A percentile compares a stretch with the other conserved stretches of the same genome.
Evolutionary conservation across 2,797 vertebrate species (phyloP).

Genomic region (Hybognathus amarus): DNA sequence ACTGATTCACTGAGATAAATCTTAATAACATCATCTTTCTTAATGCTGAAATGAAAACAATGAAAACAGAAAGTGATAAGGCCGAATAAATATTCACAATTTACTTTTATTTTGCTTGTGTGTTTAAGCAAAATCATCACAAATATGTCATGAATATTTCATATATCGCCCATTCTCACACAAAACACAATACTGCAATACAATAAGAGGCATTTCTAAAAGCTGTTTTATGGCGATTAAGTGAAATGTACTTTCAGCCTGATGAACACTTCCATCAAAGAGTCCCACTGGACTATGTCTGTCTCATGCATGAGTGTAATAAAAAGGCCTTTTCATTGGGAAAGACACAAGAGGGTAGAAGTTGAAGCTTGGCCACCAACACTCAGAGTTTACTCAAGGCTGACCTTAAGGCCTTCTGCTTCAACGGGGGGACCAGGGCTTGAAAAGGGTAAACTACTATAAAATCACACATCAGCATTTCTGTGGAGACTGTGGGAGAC

Average conservation of each 20-base stretch:
- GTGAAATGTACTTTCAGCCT: neutral
- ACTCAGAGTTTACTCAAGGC: conserved; percentile 82
- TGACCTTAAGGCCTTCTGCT: conserved; percentile 80
- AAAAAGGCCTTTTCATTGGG: conserved; percentile 13
- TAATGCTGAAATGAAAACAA: neutral
- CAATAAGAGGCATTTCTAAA: neutral
- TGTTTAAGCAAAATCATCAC: neutral
- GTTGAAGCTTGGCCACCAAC: conserved; percentile 77
- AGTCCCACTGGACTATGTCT: neutral
- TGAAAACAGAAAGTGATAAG: neutral
- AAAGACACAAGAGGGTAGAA: conserved; percentile 21
- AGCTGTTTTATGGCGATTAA: neutral
- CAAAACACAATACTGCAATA: neutral
- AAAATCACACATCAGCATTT: conserved; percentile 84
- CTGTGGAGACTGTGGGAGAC: conserved; percentile 85
- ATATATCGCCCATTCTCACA: neutral
- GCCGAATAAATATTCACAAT: neutral
- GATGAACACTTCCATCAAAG: conserved; percentile 7
- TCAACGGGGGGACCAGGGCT: conserved; percentile 72
- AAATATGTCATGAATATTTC: neutral
- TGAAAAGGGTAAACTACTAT: conserved; percentile 82
- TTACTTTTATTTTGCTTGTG: neutral
- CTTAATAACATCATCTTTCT: neutral
- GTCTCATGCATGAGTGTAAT: conserved; percentile 7
- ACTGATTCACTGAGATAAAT: neutral